A percentile compares a stretch with the other conserved stretches of the same genome.
These are phyloP conservation scores for Drosophila picticornis DNA, from an alignment of 2,888 invertebrate species.

Conservation along the genomic window DNA sequence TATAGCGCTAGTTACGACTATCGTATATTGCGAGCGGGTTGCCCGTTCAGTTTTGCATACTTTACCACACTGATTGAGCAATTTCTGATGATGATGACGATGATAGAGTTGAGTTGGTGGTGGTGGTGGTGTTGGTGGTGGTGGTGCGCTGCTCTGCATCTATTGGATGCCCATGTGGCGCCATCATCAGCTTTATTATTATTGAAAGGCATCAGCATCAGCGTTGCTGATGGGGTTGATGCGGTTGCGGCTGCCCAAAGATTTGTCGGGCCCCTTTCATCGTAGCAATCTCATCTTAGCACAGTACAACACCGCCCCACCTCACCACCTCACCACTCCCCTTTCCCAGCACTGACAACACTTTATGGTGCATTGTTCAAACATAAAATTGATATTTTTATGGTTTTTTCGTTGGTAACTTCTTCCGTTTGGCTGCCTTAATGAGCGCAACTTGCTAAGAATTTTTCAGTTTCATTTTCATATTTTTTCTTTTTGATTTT, in stretches of 20 bases:
- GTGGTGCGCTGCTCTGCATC: conserved; percentile 1
- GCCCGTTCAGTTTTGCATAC: conserved; percentile 55
- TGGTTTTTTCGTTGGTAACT: conserved; percentile 41
- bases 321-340: background rate
- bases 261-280: conserved; percentile 37
- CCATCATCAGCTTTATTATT: conserved; percentile 62
- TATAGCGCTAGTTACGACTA: conserved; percentile 55
- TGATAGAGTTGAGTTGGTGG: conserved; percentile 3
- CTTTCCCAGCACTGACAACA: conserved; percentile 19
- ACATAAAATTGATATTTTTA: conserved; percentile 71
- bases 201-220: conserved; percentile 64
- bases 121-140: background rate
- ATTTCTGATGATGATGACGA: conserved; percentile 55
- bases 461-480: conserved; percentile 21
- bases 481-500: conserved; percentile 7
- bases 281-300: conserved; percentile 47
- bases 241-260: conserved; percentile 39
- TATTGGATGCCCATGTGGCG: conserved; percentile 45
- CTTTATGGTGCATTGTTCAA: conserved; percentile 66
- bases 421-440: conserved; percentile 52
- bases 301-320: conserved; percentile 2
- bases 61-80: conserved; percentile 63
- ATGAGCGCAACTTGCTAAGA: conserved; percentile 56
- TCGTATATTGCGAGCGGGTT: conserved; percentile 20
- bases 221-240: conserved; percentile 36